Evolutionary conservation across 1,140 invertebrate genomes (phyloP).

Genomic region (Drosophila oshimai): DNA sequence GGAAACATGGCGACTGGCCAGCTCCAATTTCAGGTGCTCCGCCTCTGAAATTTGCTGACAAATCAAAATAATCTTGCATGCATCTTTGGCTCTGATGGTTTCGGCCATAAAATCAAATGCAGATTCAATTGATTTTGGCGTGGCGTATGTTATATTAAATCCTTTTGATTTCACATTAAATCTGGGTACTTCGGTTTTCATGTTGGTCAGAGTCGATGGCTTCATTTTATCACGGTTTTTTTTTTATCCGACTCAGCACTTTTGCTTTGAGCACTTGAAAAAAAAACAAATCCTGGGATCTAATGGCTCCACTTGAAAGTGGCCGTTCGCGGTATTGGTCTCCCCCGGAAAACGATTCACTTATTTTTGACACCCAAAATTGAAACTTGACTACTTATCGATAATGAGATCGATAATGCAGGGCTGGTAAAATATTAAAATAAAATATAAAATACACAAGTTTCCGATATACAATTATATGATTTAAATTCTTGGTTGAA

Average conservation of each 20-base stretch:
- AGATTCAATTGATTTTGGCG: background rate
- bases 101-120: background rate
- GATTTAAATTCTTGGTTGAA: too few species aligned
- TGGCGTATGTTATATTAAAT: background rate
- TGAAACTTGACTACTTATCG: background rate
- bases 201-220: too few species aligned
- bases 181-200: background rate
- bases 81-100: background rate
- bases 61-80: background rate
- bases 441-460: too few species aligned
- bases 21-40: background rate
- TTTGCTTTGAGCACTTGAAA: background rate
- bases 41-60: background rate
- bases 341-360: too few species aligned
- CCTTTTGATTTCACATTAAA: background rate
- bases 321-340: too few species aligned
- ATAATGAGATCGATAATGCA: too few species aligned
- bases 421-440: too few species aligned
- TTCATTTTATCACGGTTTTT: background rate
- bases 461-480: too few species aligned
- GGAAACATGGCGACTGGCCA: background rate
- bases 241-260: background rate
- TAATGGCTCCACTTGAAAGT: background rate
- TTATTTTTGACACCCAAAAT: background rate
- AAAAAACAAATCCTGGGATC: background rate